phyloP scores from a whole-genome alignment of 1,140 invertebrate genomes.

The Drosophila erecta region DNA sequence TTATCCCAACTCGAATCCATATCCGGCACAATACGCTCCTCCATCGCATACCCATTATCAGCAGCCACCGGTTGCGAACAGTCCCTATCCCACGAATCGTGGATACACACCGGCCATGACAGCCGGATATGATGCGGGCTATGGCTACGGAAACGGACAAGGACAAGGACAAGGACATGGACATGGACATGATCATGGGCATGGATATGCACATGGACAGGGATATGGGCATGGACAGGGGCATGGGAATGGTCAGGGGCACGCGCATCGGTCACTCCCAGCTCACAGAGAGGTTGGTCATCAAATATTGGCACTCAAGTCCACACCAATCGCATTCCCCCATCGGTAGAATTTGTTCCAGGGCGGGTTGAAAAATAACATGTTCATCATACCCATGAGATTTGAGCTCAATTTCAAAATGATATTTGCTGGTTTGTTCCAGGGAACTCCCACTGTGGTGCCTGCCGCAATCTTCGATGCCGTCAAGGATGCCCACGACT shows the following conservation, averaged over 20 bases:
- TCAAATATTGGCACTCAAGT: conserved; percentile 6
- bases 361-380: not conserved
- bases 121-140: conserved; percentile 31
- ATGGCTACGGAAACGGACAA: conserved; percentile 41
- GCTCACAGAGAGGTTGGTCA: conserved; percentile 72
- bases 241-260: conserved; percentile 58
- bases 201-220: conserved; percentile 20
- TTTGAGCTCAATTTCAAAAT: not conserved
- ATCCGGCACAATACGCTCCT: conserved; percentile 12
- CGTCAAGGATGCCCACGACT: conserved; percentile 90
- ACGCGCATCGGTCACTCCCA: conserved; percentile 58
- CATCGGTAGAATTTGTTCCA: not conserved
- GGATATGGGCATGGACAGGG: conserved; percentile 24
- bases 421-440: not conserved
- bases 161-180: conserved; percentile 35
- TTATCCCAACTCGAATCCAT: conserved; percentile 22
- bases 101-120: conserved; percentile 61
- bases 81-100: conserved; percentile 47
- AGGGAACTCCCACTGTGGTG: conserved; percentile 88
- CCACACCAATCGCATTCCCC: not conserved
- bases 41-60: conserved; percentile 27
- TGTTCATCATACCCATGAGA: too few species aligned
- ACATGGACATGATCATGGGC: conserved; percentile 38
- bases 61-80: conserved; percentile 40
- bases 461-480: conserved; percentile 88